Evolutionary conservation across 2,113 vertebrate species (phyloP).

Genomic region (Scatophagus argus): DNA sequence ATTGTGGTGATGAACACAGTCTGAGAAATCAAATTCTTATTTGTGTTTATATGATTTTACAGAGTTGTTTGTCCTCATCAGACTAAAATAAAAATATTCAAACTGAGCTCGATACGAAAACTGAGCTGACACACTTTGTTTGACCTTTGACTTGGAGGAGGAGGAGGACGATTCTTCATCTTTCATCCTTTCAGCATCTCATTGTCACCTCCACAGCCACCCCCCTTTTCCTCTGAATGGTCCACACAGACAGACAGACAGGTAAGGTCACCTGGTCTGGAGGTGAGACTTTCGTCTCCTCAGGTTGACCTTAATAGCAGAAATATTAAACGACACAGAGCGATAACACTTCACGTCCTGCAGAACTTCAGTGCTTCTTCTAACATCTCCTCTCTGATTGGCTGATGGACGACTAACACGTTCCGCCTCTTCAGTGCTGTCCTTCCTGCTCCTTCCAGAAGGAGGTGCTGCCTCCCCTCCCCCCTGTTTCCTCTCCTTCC

Average conservation of each 20-base stretch:
- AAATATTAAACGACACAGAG: not conserved
- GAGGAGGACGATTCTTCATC: slow-evolving; percentile 30
- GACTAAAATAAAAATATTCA: too few species aligned
- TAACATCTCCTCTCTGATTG: slow-evolving; percentile 49
- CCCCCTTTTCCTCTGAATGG: not conserved
- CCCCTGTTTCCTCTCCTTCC: not conserved
- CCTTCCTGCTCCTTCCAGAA: slow-evolving; percentile 17
- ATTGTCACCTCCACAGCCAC: not conserved
- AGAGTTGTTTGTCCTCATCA: too few species aligned
- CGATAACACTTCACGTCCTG: slow-evolving; percentile 12
- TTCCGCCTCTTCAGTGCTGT: slow-evolving; percentile 33
- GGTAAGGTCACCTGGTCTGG: not conserved
- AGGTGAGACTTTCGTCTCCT: not conserved
- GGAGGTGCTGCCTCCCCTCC: not conserved
- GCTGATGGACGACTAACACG: slow-evolving; percentile 54
- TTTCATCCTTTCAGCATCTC: slow-evolving; percentile 26
- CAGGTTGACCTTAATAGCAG: not conserved
- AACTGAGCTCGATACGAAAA: not conserved
- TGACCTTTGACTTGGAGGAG: slow-evolving; percentile 25
- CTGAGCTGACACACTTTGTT: too few species aligned
- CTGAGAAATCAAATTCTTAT: too few species aligned
- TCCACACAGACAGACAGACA: slow-evolving; percentile 4
- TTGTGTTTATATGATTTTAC: too few species aligned
- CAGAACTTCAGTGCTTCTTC: not conserved
- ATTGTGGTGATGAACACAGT: too few species aligned